Evolutionary conservation across 2,888 invertebrate genomes (phyloP).

Genomic region (Subacronicta megacephala): DNA sequence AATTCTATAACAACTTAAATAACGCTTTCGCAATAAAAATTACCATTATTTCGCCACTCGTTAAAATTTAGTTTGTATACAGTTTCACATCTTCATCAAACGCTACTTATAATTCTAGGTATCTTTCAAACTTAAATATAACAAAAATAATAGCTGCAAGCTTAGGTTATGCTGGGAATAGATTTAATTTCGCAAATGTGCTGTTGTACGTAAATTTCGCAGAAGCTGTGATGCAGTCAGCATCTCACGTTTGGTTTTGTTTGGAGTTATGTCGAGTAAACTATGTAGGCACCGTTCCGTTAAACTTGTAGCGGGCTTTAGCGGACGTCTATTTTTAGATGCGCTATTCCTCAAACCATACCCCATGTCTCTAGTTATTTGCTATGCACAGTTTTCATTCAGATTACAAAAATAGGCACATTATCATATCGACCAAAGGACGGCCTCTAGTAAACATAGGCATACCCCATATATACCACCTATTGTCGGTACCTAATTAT

Average conservation of each 20-base stretch:
- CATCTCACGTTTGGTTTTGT: constrained; percentile 49
- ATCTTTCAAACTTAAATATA: constrained; percentile 14
- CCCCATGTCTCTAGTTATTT: constrained; percentile 22
- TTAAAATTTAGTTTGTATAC: constrained; percentile 7
- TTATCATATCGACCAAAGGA: no score
- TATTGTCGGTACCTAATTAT: no score
- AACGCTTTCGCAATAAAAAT: constrained; percentile 14
- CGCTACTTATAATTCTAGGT: constrained; percentile 1
- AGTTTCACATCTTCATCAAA: constrained; percentile 2
- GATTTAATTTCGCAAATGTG: constrained; percentile 54
- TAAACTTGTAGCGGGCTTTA: constrained; percentile 56
- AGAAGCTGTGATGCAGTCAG: constrained; percentile 58
- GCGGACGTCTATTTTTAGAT: constrained; percentile 69
- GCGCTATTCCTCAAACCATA: constrained; percentile 40
- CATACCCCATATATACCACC: no score
- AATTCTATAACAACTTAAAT: no score
- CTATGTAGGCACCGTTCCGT: constrained; percentile 43
- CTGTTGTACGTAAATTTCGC: constrained; percentile 59
- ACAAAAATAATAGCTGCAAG: constrained; percentile 25
- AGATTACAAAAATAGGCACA: neutral
- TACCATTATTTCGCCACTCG: neutral
- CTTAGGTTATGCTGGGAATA: constrained; percentile 42
- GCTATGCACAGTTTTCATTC: constrained; percentile 2
- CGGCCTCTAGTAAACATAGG: no score
- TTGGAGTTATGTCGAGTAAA: constrained; percentile 55